phyloP scores from a whole-genome alignment of 1,140 invertebrate genomes.

The Zaprionus tsacasi region DNA sequence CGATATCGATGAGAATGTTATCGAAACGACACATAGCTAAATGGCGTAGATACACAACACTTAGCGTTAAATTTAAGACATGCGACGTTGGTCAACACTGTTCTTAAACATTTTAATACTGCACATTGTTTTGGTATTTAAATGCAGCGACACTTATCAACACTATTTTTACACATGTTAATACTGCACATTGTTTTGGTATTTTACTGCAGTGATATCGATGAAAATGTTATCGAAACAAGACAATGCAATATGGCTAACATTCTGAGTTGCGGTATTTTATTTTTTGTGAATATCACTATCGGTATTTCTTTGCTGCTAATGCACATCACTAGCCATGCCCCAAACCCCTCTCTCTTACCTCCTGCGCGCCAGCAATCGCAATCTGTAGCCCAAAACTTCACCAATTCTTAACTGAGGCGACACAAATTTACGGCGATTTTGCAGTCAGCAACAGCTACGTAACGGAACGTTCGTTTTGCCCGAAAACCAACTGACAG shows the following conservation, averaged over 20 bases:
- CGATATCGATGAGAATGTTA: too few relatives aligned
- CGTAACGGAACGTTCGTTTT: conserved; percentile 54
- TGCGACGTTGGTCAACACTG: not conserved
- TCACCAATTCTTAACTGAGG: conserved; percentile 23
- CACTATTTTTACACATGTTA: too few relatives aligned
- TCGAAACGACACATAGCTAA: too few relatives aligned
- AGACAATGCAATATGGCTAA: not conserved
- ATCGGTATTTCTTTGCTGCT: not conserved
- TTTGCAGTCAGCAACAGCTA: conserved; percentile 56
- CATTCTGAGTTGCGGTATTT: not conserved
- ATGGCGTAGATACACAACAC: too few relatives aligned
- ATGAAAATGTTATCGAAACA: not conserved
- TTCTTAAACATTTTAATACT: not conserved
- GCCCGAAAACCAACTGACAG: conserved; percentile 18
- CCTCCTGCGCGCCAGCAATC: not conserved
- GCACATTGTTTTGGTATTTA: not conserved
- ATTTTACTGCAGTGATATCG: not conserved
- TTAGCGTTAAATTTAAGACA: not conserved
- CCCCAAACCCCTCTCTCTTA: too few relatives aligned
- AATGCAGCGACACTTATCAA: too few relatives aligned
- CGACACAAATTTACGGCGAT: conserved; percentile 71
- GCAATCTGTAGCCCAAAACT: not conserved
- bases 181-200: not conserved
- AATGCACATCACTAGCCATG: not conserved
- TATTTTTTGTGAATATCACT: not conserved